Base-by-base conservation (phyloP, 2,797 vertebrate genomes). In the Gambusia yucatana region DNA sequence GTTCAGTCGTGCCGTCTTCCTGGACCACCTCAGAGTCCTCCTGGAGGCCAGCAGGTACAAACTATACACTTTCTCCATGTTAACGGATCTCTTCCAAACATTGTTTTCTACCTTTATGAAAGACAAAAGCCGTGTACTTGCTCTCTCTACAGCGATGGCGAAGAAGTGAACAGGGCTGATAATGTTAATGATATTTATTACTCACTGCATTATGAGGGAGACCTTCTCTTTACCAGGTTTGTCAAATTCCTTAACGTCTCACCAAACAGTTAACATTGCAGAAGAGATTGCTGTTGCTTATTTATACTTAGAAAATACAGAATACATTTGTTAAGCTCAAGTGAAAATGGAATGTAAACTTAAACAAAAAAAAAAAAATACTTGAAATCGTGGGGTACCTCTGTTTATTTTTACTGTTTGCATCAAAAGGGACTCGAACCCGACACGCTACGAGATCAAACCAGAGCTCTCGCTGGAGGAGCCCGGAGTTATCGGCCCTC, bases 221-320 rank as follows among this genome's bases (percentile, higher is more conserved):
- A 99, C 78, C 90, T 99, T 73, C 98, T 99, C 75, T 99, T 99
- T 90, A 99, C 97, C 48, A 98, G 98, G 98, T 99, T 85, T 86
- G 93, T 88, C 16, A 36, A 0, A 75, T 75, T 76, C 44, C 41
- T 73, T 30, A 10, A 0, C n/a, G 10, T 65, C 47, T 28, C 43
- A 59, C 30, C 30, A 41, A 36, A 73, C 9, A 1, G 4, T 47
- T 33, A 28, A 47, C 30, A 6, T 17, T 22, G 3, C 39, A 39
- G 44, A 73, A 41, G 55, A 6, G 59, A 17, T 71, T 25, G 25
- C 9, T 43, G 5, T 25, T 22, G 57, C 73, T 46, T 71, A 57
- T 9, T 9, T 43, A 22, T 76, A 76, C 72, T 43, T 80, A 76
- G 36, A 69, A 83, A 70, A 59, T 39, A 9, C 1, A 77, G n/a